phyloP scores from a whole-genome alignment of 1,140 invertebrate genomes.

The Bombus sylvicola region DNA sequence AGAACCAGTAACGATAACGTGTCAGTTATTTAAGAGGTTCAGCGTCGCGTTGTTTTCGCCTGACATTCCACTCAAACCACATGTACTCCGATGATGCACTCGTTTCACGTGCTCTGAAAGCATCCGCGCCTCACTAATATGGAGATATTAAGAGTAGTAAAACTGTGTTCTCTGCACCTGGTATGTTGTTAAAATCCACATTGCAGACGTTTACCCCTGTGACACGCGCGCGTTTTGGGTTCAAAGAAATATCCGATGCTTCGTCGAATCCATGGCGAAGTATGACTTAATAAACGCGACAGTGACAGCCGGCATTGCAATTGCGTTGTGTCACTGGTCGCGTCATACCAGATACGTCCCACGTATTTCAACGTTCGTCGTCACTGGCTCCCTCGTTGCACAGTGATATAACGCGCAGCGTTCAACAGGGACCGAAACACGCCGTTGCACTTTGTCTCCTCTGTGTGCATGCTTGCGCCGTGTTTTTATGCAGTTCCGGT shows the following conservation, averaged over 20 bases:
- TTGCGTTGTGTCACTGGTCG: slow-evolving; percentile 40
- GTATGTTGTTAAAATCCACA: not conserved
- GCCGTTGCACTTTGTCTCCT: not conserved
- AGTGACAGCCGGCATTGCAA: slow-evolving; percentile 27
- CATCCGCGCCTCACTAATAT: not conserved
- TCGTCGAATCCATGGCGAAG: not conserved
- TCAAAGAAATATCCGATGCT: not conserved
- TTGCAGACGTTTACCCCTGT: not conserved
- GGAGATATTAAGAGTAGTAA: not conserved
- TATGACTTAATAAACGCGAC: slow-evolving; percentile 31
- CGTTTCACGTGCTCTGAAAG: not conserved
- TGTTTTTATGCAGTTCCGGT: slow-evolving; percentile 26
- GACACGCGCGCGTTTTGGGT: not conserved
- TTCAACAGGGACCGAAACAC: slow-evolving; percentile 36
- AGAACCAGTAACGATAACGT: not conserved
- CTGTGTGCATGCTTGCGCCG: not conserved
- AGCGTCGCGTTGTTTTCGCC: not conserved
- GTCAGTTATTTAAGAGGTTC: not conserved
- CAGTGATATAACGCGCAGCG: slow-evolving; percentile 18
- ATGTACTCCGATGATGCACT: not conserved
- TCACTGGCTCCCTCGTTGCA: not conserved
- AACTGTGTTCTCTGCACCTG: not conserved
- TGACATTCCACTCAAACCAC: not conserved
- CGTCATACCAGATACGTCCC: slow-evolving; percentile 14
- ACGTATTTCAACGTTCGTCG: slow-evolving; percentile 33